Percentiles rank a stretch among this genome's conserved stretches.
phyloP scores from a whole-genome alignment of 2,888 invertebrate genomes.

The Norana najaformis region DNA sequence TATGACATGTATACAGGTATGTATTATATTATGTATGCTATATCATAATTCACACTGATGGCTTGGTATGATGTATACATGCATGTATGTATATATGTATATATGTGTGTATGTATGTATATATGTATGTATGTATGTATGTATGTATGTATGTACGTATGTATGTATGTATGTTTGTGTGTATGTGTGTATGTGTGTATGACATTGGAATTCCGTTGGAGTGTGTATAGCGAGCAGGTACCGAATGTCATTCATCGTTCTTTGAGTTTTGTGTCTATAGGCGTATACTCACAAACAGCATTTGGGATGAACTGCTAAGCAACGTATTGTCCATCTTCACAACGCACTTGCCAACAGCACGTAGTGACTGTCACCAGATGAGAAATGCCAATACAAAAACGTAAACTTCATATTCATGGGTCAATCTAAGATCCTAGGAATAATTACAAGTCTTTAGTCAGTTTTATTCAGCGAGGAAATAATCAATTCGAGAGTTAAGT shows the following conservation, averaged over 20 bases:
- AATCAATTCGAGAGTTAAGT: neutral
- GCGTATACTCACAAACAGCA: no score
- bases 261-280: neutral
- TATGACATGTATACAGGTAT: constrained; percentile 23
- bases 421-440: neutral
- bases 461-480: neutral
- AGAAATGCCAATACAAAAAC: neutral
- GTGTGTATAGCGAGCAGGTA: neutral
- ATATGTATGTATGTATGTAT: constrained; percentile 30
- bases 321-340: constrained; percentile 3
- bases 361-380: neutral
- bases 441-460: neutral
- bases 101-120: constrained; percentile 35
- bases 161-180: constrained; percentile 27
- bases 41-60: constrained; percentile 24
- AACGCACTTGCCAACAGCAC: constrained; percentile 5
- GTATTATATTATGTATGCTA: neutral
- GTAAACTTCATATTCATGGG: neutral
- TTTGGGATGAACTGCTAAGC: neutral
- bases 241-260: neutral
- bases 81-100: constrained; percentile 32
- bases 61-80: constrained; percentile 20
- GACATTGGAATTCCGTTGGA: no score
- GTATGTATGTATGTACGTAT: constrained; percentile 30
- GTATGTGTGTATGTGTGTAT: constrained; percentile 19